Percentiles rank a stretch among this genome's conserved stretches.
phyloP scores from a whole-genome alignment of 2,797 vertebrate species.

The Acipenser oxyrinchus region DNA sequence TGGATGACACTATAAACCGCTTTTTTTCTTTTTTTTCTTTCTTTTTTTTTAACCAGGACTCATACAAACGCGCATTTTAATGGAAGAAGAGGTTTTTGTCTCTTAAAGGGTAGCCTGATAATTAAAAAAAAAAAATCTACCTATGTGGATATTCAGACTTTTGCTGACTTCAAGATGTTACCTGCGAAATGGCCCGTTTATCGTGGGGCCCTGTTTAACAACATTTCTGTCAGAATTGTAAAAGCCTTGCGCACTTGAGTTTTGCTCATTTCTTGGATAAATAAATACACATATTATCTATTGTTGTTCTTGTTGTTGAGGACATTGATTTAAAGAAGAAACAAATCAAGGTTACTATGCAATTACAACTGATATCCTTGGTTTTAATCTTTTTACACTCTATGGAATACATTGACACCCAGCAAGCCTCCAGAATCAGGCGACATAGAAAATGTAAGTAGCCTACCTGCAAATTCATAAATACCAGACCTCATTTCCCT shows the following conservation, averaged over 20 bases:
- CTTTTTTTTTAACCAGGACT: not conserved
- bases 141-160: conserved; percentile 42
- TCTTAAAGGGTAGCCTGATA: conserved; percentile 21
- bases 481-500: not conserved
- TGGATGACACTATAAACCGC: too few species aligned
- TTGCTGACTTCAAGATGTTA: conserved; percentile 58
- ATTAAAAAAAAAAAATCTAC: conserved; percentile 20
- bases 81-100: conserved; percentile 26
- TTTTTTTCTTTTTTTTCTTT: conserved; percentile 10
- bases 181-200: conserved; percentile 62
- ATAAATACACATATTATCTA: conserved; percentile 27
- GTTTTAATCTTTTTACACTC: conserved; percentile 93
- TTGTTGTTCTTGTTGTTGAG: conserved; percentile 17
- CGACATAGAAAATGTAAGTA: conserved; percentile 92
- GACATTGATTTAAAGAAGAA: conserved; percentile 68
- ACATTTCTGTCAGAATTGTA: conserved; percentile 40
- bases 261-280: conserved; percentile 51
- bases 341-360: conserved; percentile 95
- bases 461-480: conserved; percentile 2
- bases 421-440: conserved; percentile 87
- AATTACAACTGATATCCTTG: conserved; percentile 97
- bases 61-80: conserved; percentile 20
- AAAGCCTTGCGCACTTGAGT: conserved; percentile 44
- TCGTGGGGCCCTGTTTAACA: conserved; percentile 59
- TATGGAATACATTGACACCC: conserved; percentile 95